Base-by-base conservation (phyloP, 2,797 vertebrate species). In the Sparus aurata region DNA sequence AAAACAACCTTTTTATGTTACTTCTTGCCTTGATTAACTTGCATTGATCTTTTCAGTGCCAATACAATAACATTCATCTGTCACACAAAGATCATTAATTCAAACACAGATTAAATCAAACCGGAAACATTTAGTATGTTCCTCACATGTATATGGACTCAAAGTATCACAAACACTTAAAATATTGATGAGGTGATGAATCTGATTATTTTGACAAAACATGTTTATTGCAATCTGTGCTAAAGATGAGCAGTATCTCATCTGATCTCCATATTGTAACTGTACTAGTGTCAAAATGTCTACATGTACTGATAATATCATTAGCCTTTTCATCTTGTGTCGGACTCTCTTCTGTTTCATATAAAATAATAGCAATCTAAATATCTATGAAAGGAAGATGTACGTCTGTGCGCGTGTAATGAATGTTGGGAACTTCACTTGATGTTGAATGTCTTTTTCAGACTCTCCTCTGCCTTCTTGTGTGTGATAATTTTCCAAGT, bases 371-470 rank as follows among this genome's bases (percentile, higher is more conserved):
- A 12, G 0, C 17, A 11, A 55, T 62, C 12, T 8, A 79, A 70
- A 30, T 0, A 57, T 16, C 45, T 45, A 34, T 49, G 9, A 0
- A 3, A 73, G 27, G 17, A 16, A 27, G 41, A 43, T 12, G 52
- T 7, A 1, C 30, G 12, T 45, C 43, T 64, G 13, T 30, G 30
- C 54, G 3, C 5, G 6, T 34, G 30, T 5, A 5, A 34, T 34
- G 30, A 34, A 34, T 34, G 30, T 30, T 30, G 27, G 27, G 27
- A 30, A 30, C n/a, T n/a, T 87, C 9, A 87, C 0, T 75, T 60
- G 0, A 79, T 65, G 13, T 20, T 2, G 6, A 92, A 93, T 17
- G 85, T 84, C 2, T 52, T 41, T 54, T 84, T 85, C 2, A 96
- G 12, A 20, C 93, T 93, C 3, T 70, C 1, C 25, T 82, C 25